Percentiles rank a stretch among this genome's conserved stretches.
phyloP scores from a whole-genome alignment of 2,888 invertebrate species.

The Iselma pallidipennis region DNA sequence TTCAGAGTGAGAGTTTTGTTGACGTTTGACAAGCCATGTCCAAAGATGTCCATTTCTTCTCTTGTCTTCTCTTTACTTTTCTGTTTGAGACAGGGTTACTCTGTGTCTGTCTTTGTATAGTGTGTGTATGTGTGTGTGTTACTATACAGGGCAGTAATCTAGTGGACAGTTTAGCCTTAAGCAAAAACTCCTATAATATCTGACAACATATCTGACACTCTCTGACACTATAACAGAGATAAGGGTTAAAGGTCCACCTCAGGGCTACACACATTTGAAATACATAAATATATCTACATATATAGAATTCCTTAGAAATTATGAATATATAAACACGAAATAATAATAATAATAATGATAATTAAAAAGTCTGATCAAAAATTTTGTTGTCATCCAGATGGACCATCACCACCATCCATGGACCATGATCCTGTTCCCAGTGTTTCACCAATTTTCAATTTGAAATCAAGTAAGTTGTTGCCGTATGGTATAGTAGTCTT shows the following conservation, averaged over 20 bases:
- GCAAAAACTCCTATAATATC: constrained; percentile 5
- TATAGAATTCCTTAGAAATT: not conserved
- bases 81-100: not conserved
- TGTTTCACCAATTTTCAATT: constrained; percentile 20
- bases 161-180: not conserved
- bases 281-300: not conserved
- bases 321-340: no score
- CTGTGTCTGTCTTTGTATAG: not conserved
- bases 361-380: no score
- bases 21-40: not conserved
- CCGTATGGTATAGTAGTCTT: no score
- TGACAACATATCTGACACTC: constrained; percentile 36
- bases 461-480: constrained; percentile 19
- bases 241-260: constrained; percentile 38
- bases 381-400: no score
- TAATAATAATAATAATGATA: no score
- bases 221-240: constrained; percentile 38
- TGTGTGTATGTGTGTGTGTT: no score
- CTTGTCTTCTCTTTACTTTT: not conserved
- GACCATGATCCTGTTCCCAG: constrained; percentile 16
- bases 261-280: constrained; percentile 9
- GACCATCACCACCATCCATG: constrained; percentile 13
- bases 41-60: not conserved
- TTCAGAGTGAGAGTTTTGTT: no score
- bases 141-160: no score